Conservation (phyloP, 2,797 vertebrate genomes). For the Malacoraja senta region DNA sequence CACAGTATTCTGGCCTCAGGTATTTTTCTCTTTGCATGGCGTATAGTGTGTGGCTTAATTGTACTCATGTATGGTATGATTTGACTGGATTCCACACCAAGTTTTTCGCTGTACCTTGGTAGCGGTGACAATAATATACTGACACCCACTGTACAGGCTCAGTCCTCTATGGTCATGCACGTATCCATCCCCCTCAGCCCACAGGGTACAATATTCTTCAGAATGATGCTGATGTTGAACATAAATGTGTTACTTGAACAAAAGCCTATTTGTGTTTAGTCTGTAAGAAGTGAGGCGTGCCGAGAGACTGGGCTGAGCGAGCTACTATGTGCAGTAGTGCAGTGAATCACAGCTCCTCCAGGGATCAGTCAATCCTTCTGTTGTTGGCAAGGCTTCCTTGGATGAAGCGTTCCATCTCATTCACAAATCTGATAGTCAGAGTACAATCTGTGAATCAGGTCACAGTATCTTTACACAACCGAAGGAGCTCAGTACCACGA, state of each 20-base stretch:
- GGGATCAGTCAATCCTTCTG: not conserved
- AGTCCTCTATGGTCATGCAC: not conserved
- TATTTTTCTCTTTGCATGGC: no score
- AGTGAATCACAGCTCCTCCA: not conserved
- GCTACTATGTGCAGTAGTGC: not conserved
- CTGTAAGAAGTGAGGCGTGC: not conserved
- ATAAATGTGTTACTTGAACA: not conserved
- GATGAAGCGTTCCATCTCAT: not conserved
- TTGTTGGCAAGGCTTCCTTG: not conserved
- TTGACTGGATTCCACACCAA: no score
- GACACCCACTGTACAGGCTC: no score
- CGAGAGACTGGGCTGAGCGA: not conserved
- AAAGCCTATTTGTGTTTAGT: not conserved
- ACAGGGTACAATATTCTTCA: not conserved
- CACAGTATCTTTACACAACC: not conserved
- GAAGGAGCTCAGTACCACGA: no score
- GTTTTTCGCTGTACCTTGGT: no score
- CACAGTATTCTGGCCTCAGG: no score
- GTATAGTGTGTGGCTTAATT: no score
- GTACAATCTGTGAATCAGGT: not conserved
- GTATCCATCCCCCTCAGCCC: not conserved
- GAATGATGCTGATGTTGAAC: not conserved
- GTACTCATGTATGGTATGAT: no score
- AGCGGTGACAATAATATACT: no score
- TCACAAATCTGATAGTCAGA: not conserved